Evolutionary conservation across 1,140 invertebrate species (phyloP).

Genomic region (Achatina immaculata): DNA sequence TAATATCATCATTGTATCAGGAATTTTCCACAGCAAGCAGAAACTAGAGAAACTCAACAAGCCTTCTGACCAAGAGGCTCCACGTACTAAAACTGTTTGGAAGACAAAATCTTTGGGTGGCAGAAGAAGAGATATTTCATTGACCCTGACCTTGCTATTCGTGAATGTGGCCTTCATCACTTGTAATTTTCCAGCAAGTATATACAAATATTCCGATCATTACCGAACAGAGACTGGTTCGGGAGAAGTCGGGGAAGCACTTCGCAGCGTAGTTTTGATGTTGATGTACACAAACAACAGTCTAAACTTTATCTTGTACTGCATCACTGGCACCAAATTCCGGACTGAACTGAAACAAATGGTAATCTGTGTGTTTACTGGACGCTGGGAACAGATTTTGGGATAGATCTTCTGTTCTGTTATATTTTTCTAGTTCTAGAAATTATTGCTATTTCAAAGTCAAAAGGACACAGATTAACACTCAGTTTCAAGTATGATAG

Average conservation of each 20-base stretch:
- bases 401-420: too few species aligned
- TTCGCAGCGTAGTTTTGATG: not conserved
- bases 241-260: not conserved
- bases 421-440: too few species aligned
- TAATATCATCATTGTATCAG: not conserved
- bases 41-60: not conserved
- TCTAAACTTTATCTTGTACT: not conserved
- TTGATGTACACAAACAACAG: conserved; percentile 2
- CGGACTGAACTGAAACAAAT: not conserved
- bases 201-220: not conserved
- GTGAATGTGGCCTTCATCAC: not conserved
- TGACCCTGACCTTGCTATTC: not conserved
- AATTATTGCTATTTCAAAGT: too few species aligned
- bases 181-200: not conserved
- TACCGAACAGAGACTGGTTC: not conserved
- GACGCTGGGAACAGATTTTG: too few species aligned
- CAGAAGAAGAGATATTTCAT: not conserved
- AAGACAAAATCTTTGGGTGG: not conserved
- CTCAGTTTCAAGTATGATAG: too few species aligned
- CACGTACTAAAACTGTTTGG: not conserved
- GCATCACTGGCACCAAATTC: not conserved
- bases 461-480: too few species aligned
- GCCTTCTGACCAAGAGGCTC: not conserved
- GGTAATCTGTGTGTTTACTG: too few species aligned
- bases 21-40: not conserved